Evolutionary conservation across 2,113 vertebrate species (phyloP).

Genomic region (Lanius collurio): DNA sequence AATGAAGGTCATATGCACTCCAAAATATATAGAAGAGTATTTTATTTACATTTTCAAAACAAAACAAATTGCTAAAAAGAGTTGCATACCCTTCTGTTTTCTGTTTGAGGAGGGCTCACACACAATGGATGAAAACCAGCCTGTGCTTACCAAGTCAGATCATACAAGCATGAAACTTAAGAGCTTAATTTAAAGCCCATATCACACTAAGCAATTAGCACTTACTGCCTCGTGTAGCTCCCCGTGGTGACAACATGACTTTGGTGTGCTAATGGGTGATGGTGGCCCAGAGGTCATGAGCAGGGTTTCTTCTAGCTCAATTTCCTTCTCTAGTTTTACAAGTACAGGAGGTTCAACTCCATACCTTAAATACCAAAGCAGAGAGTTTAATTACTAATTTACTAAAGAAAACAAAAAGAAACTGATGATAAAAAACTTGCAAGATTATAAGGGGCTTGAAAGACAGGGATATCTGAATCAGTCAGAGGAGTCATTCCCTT

Average conservation of each 20-base stretch:
- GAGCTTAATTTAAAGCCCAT: neutral
- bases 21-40: neutral
- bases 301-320: slow-evolving; percentile 93
- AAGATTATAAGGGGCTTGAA: neutral
- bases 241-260: slow-evolving; percentile 89
- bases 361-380: slow-evolving; percentile 74
- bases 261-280: slow-evolving; percentile 81
- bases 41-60: neutral
- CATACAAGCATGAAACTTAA: neutral
- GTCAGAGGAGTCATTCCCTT: neutral
- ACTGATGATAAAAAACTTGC: neutral
- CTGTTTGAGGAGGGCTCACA: neutral
- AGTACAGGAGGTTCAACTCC: slow-evolving; percentile 94
- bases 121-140: neutral
- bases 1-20: neutral
- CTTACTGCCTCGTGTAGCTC: slow-evolving; percentile 90
- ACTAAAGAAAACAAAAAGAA: neutral
- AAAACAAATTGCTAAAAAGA: neutral
- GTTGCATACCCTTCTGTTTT: neutral
- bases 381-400: neutral
- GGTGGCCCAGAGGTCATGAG: slow-evolving; percentile 81
- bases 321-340: slow-evolving; percentile 97
- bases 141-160: neutral
- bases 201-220: neutral
- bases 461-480: neutral